Conservation (phyloP, 2,888 invertebrate genomes). For the Pyrrhosoma nymphula region DNA sequence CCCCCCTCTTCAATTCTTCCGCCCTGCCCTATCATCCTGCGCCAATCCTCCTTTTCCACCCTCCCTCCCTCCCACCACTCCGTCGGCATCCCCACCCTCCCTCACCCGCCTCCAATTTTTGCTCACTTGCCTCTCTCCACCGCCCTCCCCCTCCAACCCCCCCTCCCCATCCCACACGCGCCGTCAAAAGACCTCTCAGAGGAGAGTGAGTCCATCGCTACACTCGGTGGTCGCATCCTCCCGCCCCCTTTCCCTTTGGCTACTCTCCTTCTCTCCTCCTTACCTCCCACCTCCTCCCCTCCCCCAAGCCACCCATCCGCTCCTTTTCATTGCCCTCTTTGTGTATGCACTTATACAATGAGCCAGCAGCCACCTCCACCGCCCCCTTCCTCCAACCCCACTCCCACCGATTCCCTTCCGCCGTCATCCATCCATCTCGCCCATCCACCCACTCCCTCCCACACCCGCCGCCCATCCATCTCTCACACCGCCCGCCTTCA, state of each 20-base stretch:
- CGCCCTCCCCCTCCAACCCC: background rate
- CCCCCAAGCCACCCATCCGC: background rate
- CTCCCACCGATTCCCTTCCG: background rate
- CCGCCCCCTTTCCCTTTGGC: no score
- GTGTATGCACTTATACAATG: conserved; percentile 1
- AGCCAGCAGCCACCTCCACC: background rate
- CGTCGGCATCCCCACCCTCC: background rate
- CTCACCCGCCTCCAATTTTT: background rate
- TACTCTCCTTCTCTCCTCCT: background rate
- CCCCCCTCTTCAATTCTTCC: background rate
- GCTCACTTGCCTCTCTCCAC: background rate
- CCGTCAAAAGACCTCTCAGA: no score
- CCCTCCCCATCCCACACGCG: no score
- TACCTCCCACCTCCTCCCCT: background rate
- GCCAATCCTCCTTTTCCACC: background rate
- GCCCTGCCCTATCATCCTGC: conserved; percentile 10
- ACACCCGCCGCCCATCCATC: background rate
- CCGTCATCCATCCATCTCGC: background rate
- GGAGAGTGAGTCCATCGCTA: background rate
- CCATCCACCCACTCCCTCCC: background rate
- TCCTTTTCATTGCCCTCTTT: background rate
- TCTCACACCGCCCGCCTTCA: background rate
- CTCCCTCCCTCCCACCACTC: background rate
- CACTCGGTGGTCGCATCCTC: background rate
- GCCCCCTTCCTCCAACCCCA: background rate